Conservation (phyloP, 2,113 vertebrate species). For the Isichthys henryi region DNA sequence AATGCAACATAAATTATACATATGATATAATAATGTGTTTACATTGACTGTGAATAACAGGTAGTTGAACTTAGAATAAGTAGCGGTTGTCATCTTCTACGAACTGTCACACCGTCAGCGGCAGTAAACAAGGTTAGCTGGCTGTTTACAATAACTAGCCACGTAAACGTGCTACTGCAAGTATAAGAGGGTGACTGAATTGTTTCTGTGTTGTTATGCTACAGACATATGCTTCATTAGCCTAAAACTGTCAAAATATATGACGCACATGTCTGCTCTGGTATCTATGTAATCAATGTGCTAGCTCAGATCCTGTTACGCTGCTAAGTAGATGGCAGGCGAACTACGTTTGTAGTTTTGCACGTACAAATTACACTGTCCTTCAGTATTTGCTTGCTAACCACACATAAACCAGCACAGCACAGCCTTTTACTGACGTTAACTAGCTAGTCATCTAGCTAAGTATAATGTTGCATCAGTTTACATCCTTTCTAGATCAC, state of each 20-base stretch:
- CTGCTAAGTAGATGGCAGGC: background rate
- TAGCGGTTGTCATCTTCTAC: background rate
- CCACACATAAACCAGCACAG: background rate
- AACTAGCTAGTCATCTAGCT: background rate
- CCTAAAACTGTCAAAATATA: background rate
- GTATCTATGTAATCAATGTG: background rate
- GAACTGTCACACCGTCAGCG: background rate
- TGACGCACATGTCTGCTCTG: background rate
- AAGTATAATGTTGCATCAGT: no score
- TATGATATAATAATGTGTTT: background rate
- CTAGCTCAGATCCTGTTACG: background rate
- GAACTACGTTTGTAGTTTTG: background rate
- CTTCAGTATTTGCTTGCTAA: background rate
- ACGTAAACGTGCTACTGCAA: background rate
- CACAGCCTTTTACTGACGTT: background rate
- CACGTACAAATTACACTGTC: background rate
- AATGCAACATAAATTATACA: background rate
- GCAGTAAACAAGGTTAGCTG: background rate
- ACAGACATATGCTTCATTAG: background rate
- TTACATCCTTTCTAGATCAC: background rate
- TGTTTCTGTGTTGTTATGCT: background rate
- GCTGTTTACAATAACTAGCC: background rate
- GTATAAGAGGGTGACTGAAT: background rate
- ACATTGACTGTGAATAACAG: background rate
- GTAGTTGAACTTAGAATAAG: background rate